Conservation (phyloP, 2,888 invertebrate species). For the Empis stercorea region DNA sequence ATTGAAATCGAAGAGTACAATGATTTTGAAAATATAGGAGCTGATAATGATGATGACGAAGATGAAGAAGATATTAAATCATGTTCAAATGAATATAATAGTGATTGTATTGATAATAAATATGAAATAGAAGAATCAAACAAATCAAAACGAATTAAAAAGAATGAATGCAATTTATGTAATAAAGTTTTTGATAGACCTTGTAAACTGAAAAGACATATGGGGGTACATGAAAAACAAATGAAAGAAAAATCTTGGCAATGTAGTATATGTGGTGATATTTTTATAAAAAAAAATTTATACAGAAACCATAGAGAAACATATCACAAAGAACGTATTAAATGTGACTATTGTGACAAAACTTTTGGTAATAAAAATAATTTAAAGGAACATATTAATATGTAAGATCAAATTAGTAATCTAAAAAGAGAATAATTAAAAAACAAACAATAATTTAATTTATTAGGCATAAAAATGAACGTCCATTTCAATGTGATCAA, state of each 20-base stretch:
- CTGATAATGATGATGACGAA: too few relatives aligned
- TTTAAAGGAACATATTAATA: conserved; percentile 4
- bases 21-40: too few relatives aligned
- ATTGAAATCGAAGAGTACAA: too few relatives aligned
- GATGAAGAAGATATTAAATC: too few relatives aligned
- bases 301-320: background rate
- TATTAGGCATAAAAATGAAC: background rate
- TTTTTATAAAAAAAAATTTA: background rate
- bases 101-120: too few relatives aligned
- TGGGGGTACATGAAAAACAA: background rate
- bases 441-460: too few relatives aligned
- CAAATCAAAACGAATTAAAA: too few relatives aligned
- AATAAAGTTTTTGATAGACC: background rate
- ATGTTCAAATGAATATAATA: too few relatives aligned
- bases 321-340: background rate
- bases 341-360: conserved; percentile 6
- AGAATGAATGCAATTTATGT: background rate
- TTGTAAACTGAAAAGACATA: background rate
- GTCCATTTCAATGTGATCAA: background rate
- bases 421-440: too few relatives aligned
- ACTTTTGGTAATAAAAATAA: conserved; percentile 4
- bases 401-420: background rate
- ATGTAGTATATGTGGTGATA: background rate
- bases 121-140: too few relatives aligned
- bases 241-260: background rate